These are phyloP conservation scores for Hirtodrosophila alboralis DNA, from an alignment of 2,888 invertebrate species.

Conservation along the genomic window DNA sequence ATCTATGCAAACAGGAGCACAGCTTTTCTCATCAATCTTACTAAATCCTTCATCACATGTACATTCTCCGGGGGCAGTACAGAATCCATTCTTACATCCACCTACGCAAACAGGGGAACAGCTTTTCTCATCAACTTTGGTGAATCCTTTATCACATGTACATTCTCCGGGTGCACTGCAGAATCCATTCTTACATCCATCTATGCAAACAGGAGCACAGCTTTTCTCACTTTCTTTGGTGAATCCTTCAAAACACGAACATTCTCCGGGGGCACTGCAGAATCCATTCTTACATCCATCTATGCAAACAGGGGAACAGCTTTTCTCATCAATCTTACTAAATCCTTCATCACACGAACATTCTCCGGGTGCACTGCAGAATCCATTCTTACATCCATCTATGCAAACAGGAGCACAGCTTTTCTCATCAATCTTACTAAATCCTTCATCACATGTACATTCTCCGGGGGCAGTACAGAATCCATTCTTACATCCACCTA, in stretches of 20 bases:
- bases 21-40: constrained; percentile 1
- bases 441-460: constrained; percentile 31
- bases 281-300: constrained; percentile 83
- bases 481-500: constrained; percentile 25
- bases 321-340: not conserved
- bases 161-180: constrained; percentile 76
- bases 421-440: not conserved
- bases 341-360: constrained; percentile 33
- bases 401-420: constrained; percentile 23
- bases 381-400: constrained; percentile 34
- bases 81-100: constrained; percentile 19
- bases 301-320: constrained; percentile 18
- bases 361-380: constrained; percentile 20
- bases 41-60: constrained; percentile 10
- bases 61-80: constrained; percentile 13
- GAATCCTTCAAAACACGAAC: constrained; percentile 88
- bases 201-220: constrained; percentile 55
- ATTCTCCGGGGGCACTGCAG: constrained; percentile 88
- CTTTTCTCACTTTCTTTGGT: constrained; percentile 18
- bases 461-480: constrained; percentile 16
- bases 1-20: constrained; percentile 4
- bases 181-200: constrained; percentile 74
- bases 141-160: constrained; percentile 59
- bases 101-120: constrained; percentile 80
- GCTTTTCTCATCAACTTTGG: constrained; percentile 39